These are phyloP conservation scores for Asarcornis scutulata DNA, from an alignment of 2,113 vertebrate species.

Conservation along the genomic window DNA sequence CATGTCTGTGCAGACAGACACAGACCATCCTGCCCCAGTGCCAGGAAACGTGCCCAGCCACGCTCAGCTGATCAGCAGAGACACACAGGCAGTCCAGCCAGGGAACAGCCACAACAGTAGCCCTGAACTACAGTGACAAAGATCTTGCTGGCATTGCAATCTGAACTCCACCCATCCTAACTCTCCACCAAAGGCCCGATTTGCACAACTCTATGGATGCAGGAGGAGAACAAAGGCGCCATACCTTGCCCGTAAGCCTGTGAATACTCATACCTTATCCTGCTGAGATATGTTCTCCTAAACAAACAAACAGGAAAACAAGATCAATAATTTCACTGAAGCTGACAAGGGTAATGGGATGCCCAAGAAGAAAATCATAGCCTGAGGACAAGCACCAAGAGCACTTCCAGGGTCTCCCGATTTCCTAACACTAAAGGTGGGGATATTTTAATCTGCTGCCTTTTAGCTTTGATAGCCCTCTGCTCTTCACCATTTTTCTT, in stretches of 20 bases:
- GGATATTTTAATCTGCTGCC: background rate
- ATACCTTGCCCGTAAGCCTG: background rate
- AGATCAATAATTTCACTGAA: slow-evolving; percentile 1
- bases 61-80: background rate
- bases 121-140: background rate
- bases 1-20: background rate
- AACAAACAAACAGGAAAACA: background rate
- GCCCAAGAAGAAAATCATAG: background rate
- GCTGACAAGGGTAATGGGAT: background rate
- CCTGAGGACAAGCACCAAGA: background rate
- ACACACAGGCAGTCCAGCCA: background rate
- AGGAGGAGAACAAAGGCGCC: background rate
- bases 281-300: background rate
- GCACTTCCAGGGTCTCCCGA: background rate
- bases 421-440: background rate
- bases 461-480: background rate
- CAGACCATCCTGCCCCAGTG: background rate
- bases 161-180: background rate
- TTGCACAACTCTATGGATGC: background rate
- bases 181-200: background rate
- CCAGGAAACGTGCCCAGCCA: background rate
- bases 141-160: background rate
- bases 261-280: background rate
- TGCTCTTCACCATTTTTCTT: background rate
- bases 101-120: background rate